phyloP scores from a whole-genome alignment of 2,888 invertebrate genomes.

The Eucera pruinosa region DNA sequence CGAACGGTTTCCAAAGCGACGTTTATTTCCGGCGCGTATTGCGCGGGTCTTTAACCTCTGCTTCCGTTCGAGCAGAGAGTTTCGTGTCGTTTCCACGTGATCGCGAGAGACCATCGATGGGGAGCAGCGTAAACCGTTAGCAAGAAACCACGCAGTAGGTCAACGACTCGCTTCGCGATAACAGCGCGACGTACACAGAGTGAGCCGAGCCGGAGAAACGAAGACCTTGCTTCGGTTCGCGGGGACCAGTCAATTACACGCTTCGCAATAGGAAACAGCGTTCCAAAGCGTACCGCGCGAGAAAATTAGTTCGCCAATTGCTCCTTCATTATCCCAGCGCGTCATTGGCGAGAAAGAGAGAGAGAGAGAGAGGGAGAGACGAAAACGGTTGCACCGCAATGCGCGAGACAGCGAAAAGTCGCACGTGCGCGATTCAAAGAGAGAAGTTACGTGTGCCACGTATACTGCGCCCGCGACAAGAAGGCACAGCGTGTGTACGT shows the following conservation, averaged over 20 bases:
- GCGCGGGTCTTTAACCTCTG: background rate
- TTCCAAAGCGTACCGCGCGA: background rate
- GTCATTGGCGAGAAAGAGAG: background rate
- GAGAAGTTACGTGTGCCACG: too few species aligned
- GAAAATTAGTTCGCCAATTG: background rate
- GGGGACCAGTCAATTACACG: background rate
- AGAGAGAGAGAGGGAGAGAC: background rate
- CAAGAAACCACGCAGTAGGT: constrained; percentile 5
- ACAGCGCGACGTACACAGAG: too few species aligned
- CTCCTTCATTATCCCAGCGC: background rate
- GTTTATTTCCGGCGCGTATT: constrained; percentile 10
- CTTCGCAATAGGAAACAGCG: background rate
- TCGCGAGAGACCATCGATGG: background rate
- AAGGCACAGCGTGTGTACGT: too few species aligned
- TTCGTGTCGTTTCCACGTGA: background rate
- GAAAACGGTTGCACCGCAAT: background rate
- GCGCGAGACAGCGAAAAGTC: too few species aligned
- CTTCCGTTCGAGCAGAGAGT: background rate
- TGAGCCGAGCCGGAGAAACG: background rate
- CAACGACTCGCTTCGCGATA: constrained; percentile 13
- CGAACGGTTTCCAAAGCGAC: constrained; percentile 5
- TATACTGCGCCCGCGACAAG: too few species aligned
- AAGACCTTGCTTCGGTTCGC: background rate
- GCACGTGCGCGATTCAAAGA: too few species aligned
- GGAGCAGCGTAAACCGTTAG: background rate